Conservation (phyloP, 2,888 invertebrate genomes). For the Calliphora vomitoria region DNA sequence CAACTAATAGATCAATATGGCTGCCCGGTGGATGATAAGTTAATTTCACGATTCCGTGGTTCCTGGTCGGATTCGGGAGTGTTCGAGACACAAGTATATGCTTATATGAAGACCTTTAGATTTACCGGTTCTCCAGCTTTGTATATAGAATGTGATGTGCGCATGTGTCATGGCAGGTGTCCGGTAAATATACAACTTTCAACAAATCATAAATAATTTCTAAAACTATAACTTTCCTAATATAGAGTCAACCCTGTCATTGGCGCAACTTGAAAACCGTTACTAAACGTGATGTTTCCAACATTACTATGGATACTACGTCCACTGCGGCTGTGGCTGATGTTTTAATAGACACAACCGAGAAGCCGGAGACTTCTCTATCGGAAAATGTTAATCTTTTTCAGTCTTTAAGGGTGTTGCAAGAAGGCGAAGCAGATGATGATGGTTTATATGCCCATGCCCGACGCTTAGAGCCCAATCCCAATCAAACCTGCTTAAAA, state of each 20-base stretch:
- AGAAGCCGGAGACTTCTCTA: slow-evolving; percentile 85
- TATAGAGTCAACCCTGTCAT: slow-evolving; percentile 95
- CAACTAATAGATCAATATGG: slow-evolving; percentile 96
- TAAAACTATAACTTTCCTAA: background rate
- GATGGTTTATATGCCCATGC: slow-evolving; percentile 79
- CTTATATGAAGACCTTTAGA: slow-evolving; percentile 95
- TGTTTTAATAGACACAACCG: slow-evolving; percentile 76
- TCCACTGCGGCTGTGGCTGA: slow-evolving; percentile 60
- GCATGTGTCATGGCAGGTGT: slow-evolving; percentile 97
- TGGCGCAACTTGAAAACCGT: slow-evolving; percentile 95
- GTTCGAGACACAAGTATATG: slow-evolving; percentile 96
- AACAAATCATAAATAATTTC: no score
- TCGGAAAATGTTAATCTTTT: slow-evolving; percentile 96
- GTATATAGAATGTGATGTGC: slow-evolving; percentile 96
- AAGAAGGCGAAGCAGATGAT: slow-evolving; percentile 91
- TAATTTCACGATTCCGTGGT: slow-evolving; percentile 95
- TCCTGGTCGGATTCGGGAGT: slow-evolving; percentile 96
- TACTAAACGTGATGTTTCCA: slow-evolving; percentile 89
- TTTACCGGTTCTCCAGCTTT: slow-evolving; percentile 97
- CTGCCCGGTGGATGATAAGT: slow-evolving; percentile 96
- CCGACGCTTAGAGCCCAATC: slow-evolving; percentile 68
- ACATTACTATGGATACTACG: slow-evolving; percentile 80
- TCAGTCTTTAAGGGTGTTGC: slow-evolving; percentile 94
- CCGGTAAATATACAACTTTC: slow-evolving; percentile 88
- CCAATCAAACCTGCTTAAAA: slow-evolving; percentile 87